Percentiles rank a stretch among this genome's conserved stretches.
Conservation (phyloP, 2,797 vertebrate species). For the Tokudaia tokunoshimensis region DNA sequence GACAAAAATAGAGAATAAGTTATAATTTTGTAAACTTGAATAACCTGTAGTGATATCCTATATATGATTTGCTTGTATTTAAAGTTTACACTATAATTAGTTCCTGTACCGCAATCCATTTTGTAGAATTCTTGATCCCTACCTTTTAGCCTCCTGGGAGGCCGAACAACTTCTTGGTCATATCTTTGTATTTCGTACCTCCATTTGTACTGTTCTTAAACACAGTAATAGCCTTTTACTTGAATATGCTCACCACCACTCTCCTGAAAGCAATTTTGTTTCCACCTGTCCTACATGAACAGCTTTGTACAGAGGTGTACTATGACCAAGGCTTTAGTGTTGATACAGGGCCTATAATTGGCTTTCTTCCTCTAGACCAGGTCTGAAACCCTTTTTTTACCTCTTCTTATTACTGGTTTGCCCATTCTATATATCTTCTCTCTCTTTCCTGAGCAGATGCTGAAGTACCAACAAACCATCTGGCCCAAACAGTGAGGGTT, state of each 20-base stretch:
- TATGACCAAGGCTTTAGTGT: neutral
- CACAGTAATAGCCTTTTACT: neutral
- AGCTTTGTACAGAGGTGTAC: neutral
- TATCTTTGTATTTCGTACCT: constrained; percentile 18
- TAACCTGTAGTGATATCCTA: neutral
- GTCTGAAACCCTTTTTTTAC: neutral
- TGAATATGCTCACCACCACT: neutral
- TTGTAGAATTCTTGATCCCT: neutral
- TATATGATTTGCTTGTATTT: constrained; percentile 18
- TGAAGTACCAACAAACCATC: constrained; percentile 56
- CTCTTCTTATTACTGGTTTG: constrained; percentile 33
- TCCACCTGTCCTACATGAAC: neutral
- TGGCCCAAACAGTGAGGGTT: constrained; percentile 55
- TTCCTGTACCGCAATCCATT: neutral
- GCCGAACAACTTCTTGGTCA: neutral
- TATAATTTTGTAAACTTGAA: constrained; percentile 12
- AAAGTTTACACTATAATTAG: constrained; percentile 29
- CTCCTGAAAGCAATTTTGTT: neutral
- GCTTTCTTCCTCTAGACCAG: constrained; percentile 18
- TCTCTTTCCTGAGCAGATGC: constrained; percentile 24
- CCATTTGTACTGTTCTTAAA: neutral
- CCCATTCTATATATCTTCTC: constrained; percentile 47
- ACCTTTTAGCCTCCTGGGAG: neutral
- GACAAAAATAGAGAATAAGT: neutral
- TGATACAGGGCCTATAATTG: neutral